Conservation (phyloP, 2,888 invertebrate species). For the Molorchus minor region DNA sequence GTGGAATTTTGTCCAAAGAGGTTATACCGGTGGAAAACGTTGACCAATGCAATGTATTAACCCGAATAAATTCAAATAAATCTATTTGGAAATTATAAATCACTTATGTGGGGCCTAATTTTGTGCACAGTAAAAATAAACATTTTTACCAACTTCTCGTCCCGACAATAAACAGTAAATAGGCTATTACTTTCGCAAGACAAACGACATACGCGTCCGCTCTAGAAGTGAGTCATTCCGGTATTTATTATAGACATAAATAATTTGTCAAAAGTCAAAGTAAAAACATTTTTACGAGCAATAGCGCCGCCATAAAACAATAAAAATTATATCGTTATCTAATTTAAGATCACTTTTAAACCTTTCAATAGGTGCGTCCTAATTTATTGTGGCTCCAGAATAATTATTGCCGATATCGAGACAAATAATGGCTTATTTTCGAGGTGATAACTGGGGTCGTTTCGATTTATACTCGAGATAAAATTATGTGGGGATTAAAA, state of each 20-base stretch:
- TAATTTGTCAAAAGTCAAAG: background rate
- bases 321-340: background rate
- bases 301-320: background rate
- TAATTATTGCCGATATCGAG: too few relatives aligned
- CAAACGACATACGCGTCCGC: background rate
- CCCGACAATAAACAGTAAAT: too few relatives aligned
- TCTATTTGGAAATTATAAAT: too few relatives aligned
- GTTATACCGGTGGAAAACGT: too few relatives aligned
- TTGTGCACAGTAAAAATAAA: too few relatives aligned
- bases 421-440: background rate
- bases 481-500: too few relatives aligned
- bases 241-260: background rate
- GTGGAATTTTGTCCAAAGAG: too few relatives aligned
- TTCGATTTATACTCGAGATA: background rate
- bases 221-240: background rate
- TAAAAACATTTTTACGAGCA: background rate
- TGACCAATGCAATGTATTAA: too few relatives aligned
- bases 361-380: background rate
- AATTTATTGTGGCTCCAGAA: background rate
- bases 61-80: too few relatives aligned
- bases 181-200: too few relatives aligned
- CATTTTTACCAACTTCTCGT: too few relatives aligned
- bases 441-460: background rate
- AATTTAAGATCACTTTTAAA: background rate
- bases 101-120: too few relatives aligned